phyloP scores from a whole-genome alignment of 23 tunicate species.

The Ciona savignyi region DNA sequence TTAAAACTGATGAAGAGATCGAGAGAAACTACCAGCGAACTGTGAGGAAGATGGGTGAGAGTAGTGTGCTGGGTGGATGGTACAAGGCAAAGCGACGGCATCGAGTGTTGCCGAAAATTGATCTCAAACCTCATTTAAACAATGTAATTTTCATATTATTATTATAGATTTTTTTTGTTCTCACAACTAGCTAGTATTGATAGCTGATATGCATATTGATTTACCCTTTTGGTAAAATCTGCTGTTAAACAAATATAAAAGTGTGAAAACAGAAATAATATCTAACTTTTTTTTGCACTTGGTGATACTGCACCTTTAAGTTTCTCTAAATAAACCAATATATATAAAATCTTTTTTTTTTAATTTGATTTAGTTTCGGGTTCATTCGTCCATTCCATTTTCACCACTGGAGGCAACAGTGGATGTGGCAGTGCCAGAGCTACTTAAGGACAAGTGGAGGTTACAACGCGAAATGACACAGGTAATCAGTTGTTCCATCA shows the following conservation, averaged over 20 bases:
- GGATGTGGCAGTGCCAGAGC: conserved; percentile 46
- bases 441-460: conserved; percentile 75
- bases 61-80: conserved; percentile 58
- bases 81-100: conserved; percentile 75
- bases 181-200: not conserved
- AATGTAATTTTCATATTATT: conserved; percentile 21
- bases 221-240: too few relatives aligned
- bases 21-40: conserved; percentile 53
- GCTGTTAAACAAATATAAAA: too few relatives aligned
- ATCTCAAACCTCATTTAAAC: conserved; percentile 38
- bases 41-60: conserved; percentile 19
- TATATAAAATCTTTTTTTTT: not conserved
- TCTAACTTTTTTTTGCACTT: not conserved
- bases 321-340: too few relatives aligned
- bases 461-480: conserved; percentile 43
- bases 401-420: conserved; percentile 51
- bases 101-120: conserved; percentile 65
- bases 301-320: not conserved
- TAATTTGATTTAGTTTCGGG: conserved; percentile 38
- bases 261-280: too few relatives aligned
- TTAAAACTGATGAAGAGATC: conserved; percentile 36
- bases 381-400: conserved; percentile 75
- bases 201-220: not conserved
- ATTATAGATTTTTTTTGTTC: not conserved
- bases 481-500: not conserved